Conservation (phyloP, 2,888 invertebrate species). For the Sesamia inferens region DNA sequence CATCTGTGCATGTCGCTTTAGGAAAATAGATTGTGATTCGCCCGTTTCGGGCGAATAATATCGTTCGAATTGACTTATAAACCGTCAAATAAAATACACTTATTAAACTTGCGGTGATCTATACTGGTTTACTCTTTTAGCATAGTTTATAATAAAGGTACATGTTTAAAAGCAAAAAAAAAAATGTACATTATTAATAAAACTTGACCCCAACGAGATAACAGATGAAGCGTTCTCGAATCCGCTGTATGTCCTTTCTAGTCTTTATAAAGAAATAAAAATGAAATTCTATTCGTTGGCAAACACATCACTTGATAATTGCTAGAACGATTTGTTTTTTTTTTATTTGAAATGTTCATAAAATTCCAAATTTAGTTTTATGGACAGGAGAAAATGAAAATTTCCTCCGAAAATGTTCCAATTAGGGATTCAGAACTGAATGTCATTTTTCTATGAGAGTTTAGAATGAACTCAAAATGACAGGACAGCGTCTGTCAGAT, state of each 20-base stretch:
- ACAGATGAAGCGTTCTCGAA: not conserved
- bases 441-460: not conserved
- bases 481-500: not conserved
- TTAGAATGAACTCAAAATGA: not conserved
- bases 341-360: too few species aligned
- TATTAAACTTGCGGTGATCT: slow-evolving; percentile 6
- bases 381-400: not conserved
- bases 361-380: not conserved
- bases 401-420: too few species aligned
- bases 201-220: slow-evolving; percentile 3
- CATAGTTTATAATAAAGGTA: slow-evolving; percentile 6
- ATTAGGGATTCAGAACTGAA: too few species aligned
- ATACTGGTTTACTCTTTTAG: not conserved
- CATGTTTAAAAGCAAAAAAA: slow-evolving; percentile 23
- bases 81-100: not conserved
- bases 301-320: not conserved
- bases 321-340: not conserved
- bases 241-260: not conserved
- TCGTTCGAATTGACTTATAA: not conserved
- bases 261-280: not conserved
- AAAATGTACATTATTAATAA: slow-evolving; percentile 7
- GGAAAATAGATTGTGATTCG: not conserved
- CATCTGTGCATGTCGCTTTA: too few species aligned
- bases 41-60: not conserved
- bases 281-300: not conserved